Percentiles rank a stretch among this genome's conserved stretches.
phyloP scores from a whole-genome alignment of 2,113 vertebrate species.

The Crotalus helleri region DNA sequence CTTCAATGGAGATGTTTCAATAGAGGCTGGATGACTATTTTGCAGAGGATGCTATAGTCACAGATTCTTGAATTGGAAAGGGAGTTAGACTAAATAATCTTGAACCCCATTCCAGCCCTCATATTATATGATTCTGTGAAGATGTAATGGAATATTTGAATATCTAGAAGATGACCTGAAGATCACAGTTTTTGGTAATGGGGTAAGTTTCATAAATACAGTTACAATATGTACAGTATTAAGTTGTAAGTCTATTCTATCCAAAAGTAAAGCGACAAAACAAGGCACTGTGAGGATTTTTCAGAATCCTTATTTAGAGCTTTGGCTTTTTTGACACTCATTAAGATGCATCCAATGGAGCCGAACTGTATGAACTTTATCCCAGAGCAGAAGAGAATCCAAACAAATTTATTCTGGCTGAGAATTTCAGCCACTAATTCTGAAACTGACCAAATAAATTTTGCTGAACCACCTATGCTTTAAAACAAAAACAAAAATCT shows the following conservation, averaged over 20 bases:
- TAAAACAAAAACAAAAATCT: not conserved
- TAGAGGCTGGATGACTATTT: not conserved
- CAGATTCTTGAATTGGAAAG: not conserved
- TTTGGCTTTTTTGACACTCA: not conserved
- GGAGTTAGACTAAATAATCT: not conserved
- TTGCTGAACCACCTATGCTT: not conserved
- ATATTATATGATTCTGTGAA: not conserved
- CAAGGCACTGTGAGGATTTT: not conserved
- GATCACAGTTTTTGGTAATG: not conserved
- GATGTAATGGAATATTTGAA: not conserved
- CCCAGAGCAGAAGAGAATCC: not conserved
- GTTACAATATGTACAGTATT: not conserved
- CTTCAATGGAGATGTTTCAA: not conserved
- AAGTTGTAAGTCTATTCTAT: not conserved
- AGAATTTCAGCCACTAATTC: not conserved
- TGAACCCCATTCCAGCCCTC: not conserved
- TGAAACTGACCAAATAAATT: slow-evolving; percentile 1
- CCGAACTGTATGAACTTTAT: not conserved
- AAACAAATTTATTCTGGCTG: not conserved
- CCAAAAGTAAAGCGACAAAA: not conserved
- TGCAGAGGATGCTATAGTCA: not conserved
- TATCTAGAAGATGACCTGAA: not conserved
- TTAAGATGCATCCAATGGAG: not conserved
- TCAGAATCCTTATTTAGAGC: not conserved
- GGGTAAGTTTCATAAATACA: slow-evolving; percentile 36